Evolutionary conservation across 2,113 vertebrate genomes (phyloP).

Genomic region (Dunckerocampus dactyliophorus): DNA sequence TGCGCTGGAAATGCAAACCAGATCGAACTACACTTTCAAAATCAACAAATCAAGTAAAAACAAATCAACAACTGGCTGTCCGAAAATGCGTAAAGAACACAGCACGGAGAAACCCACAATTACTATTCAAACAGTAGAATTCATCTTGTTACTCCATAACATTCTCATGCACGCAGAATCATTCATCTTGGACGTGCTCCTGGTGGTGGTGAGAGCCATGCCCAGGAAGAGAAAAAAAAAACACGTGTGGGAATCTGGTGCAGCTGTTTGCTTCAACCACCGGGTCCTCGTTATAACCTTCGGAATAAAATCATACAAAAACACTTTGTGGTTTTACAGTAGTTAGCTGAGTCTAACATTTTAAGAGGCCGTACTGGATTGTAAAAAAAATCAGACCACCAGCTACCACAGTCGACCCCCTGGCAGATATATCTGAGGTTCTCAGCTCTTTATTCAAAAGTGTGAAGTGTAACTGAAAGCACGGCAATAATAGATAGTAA

Average conservation of each 20-base stretch:
- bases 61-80: no score
- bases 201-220: not conserved
- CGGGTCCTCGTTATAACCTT: not conserved
- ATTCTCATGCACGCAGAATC: not conserved
- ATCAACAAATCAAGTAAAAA: no score
- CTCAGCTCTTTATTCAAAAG: no score
- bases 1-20: no score
- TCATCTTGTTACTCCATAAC: not conserved
- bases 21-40: no score
- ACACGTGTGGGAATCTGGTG: constrained; percentile 1
- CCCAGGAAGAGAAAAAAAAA: not conserved
- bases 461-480: not conserved
- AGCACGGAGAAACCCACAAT: no score
- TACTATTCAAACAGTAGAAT: not conserved
- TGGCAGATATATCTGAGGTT: not conserved
- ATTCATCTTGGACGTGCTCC: not conserved
- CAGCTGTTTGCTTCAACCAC: constrained; percentile 6
- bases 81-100: no score
- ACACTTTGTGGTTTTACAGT: constrained; percentile 1
- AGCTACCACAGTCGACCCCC: not conserved
- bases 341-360: not conserved
- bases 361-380: not conserved
- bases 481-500: no score
- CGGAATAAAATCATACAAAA: not conserved
- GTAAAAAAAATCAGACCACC: constrained; percentile 6